Evolutionary conservation across 2,113 vertebrate species (phyloP).

Genomic region (Gasterosteus aculeatus): DNA sequence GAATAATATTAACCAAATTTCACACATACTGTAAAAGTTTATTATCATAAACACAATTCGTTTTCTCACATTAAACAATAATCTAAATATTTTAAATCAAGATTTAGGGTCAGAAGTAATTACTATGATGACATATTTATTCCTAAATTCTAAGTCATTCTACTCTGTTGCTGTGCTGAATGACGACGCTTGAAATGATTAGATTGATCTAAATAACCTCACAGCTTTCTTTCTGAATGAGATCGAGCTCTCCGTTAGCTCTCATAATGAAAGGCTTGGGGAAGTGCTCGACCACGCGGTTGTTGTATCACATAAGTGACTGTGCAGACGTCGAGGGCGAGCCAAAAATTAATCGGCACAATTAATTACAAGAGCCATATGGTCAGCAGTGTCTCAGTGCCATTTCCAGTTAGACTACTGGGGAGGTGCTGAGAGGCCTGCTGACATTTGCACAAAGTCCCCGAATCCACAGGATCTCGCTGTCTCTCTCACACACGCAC

Average conservation of each 20-base stretch:
- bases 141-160: not conserved
- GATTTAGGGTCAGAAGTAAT: not conserved
- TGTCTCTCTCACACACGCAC: not conserved
- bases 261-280: constrained; percentile 40
- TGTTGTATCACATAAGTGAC: constrained; percentile 72
- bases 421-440: constrained; percentile 77
- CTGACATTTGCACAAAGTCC: constrained; percentile 80
- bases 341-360: constrained; percentile 80
- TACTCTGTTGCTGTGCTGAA: not conserved
- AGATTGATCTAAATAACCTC: constrained; percentile 24
- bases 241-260: constrained; percentile 20
- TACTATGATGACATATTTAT: not conserved
- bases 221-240: constrained; percentile 10
- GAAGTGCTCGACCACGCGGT: constrained; percentile 57
- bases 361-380: constrained; percentile 85
- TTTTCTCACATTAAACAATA: not conserved
- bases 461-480: constrained; percentile 51
- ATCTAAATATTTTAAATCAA: not conserved
- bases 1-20: not conserved
- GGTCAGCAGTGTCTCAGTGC: constrained; percentile 77
- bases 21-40: not conserved
- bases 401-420: constrained; percentile 78
- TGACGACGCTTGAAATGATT: constrained; percentile 29
- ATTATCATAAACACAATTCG: not conserved
- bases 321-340: constrained; percentile 68